Evolutionary conservation across 2,888 invertebrate genomes (phyloP), one percentile per base, ranked within the genome.

Genomic region (Apocheima hispidaria): DNA sequence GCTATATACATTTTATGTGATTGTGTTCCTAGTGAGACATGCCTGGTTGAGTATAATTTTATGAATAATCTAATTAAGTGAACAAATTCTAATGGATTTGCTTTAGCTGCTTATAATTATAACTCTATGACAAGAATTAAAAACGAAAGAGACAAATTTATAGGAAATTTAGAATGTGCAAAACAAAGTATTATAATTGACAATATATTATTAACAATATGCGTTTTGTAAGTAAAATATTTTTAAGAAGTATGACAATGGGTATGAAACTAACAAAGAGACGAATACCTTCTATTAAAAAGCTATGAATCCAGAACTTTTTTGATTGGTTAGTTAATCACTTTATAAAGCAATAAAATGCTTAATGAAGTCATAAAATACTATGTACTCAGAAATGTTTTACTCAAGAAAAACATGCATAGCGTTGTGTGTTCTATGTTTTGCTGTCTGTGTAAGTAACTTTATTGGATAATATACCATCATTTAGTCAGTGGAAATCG

Each of bases 361-460:
- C 35, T 12, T 35, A 12, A n/a, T 14, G 48, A 33, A 10, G 18
- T 18, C 48, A 43, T 59, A 58, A 60, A 68, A 63, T 30, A 53
- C 41, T 50, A 36, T 50, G 35, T 50, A 20, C 16, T 35, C 16
- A 43, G 50, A 55, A 63, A 69, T 70, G 71, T 53, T 52, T 28
- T 61, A 65, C 53, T 40, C 50, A 46, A 65, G 58, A 58, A 63
- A 41, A 18, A 51, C 23, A 23, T 41, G 30, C 16, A 23, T 35
- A 20, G 20, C 35, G 33, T 57, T 61, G 43, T 63, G 57, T 55
- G 63, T 16, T 52, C 33, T 57, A 12, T 62, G 26, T 33, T 43
- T 60, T 41, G 33, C 46, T 38, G 41, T 44, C 21, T 48, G 43
- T 21, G 70, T 71, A 59, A 67, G 70, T 65, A 58, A 16, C 14